These are phyloP conservation scores for Limnothrissa miodon DNA, from an alignment of 2,113 vertebrate species.

Conservation along the genomic window DNA sequence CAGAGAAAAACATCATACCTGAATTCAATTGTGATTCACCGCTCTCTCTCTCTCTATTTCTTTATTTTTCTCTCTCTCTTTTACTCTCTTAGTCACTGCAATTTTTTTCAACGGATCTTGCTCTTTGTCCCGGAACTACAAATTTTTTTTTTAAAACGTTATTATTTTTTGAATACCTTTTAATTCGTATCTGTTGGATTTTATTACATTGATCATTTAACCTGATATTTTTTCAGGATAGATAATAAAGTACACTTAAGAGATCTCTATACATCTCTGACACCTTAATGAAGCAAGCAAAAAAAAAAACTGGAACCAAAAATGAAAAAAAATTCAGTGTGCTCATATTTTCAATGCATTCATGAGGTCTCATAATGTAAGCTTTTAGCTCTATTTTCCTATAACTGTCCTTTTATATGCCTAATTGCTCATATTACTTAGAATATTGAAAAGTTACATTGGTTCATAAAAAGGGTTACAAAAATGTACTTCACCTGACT, in stretches of 20 bases:
- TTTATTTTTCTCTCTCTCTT: background rate
- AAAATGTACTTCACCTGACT: background rate
- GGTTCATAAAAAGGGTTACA: no score
- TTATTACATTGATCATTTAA: slow-evolving; percentile 6
- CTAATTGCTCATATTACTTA: no score
- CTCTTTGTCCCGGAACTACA: background rate
- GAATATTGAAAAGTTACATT: no score
- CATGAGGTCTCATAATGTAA: no score
- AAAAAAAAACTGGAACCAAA: background rate
- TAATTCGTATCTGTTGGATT: background rate
- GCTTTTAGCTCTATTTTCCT: no score
- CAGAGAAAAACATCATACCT: slow-evolving; percentile 28
- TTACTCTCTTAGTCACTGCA: slow-evolving; percentile 20
- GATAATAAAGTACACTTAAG: slow-evolving; percentile 14
- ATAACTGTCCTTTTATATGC: no score
- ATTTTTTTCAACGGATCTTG: background rate
- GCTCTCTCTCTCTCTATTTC: slow-evolving; percentile 32
- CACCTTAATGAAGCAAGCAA: background rate
- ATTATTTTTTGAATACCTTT: background rate
- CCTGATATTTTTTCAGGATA: background rate
- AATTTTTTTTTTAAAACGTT: slow-evolving; percentile 19
- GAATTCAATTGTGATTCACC: slow-evolving; percentile 42
- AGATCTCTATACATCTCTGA: background rate
- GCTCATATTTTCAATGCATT: no score
- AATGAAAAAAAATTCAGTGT: no score